Conservation (phyloP, 2,888 invertebrate genomes). For the Auanema freiburgensis region DNA sequence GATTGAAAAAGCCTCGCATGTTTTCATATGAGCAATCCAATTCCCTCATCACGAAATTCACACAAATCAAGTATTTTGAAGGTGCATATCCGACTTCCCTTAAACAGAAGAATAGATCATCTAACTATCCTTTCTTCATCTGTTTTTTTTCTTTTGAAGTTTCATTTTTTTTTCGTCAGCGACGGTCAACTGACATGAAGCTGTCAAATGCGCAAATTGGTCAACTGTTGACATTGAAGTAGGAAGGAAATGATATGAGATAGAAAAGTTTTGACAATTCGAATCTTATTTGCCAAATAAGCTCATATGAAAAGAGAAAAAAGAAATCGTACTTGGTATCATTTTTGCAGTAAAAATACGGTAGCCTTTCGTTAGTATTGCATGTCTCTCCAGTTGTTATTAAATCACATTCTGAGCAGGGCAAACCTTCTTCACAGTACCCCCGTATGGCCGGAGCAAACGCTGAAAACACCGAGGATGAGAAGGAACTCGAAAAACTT, state of each 20-base stretch:
- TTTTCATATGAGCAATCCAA: constrained; percentile 18
- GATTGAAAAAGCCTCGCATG: constrained; percentile 40
- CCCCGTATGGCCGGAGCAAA: neutral
- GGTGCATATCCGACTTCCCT: constrained; percentile 33
- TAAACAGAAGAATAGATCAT: constrained; percentile 2
- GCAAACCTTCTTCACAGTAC: constrained; percentile 46
- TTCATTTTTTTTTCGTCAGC: no score
- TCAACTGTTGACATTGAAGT: neutral
- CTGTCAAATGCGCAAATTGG: neutral
- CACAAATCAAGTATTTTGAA: constrained; percentile 41
- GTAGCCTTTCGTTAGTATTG: constrained; percentile 36
- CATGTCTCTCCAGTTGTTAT: constrained; percentile 33
- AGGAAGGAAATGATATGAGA: neutral
- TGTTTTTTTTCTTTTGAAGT: neutral
- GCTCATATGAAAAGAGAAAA: neutral
- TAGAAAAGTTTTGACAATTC: neutral
- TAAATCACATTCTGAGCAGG: constrained; percentile 47
- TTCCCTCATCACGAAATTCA: constrained; percentile 34
- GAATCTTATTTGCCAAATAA: neutral
- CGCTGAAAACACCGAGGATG: no score
- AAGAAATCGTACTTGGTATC: constrained; percentile 24
- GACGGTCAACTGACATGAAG: constrained; percentile 1
- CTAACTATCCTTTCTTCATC: no score
- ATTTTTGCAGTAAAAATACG: constrained; percentile 36
- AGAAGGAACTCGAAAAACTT: no score